A percentile compares a stretch with the other conserved stretches of the same genome.
Conservation (phyloP, 2,797 vertebrate species). For the Galago senegalensis region DNA sequence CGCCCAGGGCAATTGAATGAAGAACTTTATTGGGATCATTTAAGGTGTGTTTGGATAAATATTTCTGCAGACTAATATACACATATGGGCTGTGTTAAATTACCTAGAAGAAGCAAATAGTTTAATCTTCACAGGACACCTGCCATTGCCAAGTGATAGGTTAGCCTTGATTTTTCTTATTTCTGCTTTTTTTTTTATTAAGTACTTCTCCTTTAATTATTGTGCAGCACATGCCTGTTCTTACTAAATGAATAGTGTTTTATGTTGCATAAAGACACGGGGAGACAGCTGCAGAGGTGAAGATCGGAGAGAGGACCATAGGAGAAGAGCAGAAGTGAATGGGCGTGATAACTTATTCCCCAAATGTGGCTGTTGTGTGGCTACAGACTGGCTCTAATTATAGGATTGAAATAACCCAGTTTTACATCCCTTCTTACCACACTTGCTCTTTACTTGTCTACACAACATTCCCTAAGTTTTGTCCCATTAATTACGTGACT, state of each 20-base stretch:
- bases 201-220: neutral
- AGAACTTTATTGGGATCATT: neutral
- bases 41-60: neutral
- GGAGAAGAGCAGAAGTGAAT: neutral
- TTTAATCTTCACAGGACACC: neutral
- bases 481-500: neutral
- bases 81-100: neutral
- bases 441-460: neutral
- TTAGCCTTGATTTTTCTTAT: neutral
- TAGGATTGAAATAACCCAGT: conserved; percentile 1
- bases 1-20: neutral
- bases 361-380: neutral
- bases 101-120: neutral
- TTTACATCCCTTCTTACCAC: neutral
- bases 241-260: neutral
- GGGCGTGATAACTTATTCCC: conserved; percentile 1
- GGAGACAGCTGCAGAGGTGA: neutral
- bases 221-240: neutral
- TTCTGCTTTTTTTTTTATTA: neutral
- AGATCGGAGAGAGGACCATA: neutral
- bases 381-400: conserved; percentile 34
- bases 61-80: neutral
- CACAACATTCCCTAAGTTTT: neutral
- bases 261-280: neutral
- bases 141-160: neutral